A percentile compares a stretch with the other conserved stretches of the same genome.
phyloP scores from a whole-genome alignment of 2,113 vertebrate species.

The Propithecus coquereli region DNA sequence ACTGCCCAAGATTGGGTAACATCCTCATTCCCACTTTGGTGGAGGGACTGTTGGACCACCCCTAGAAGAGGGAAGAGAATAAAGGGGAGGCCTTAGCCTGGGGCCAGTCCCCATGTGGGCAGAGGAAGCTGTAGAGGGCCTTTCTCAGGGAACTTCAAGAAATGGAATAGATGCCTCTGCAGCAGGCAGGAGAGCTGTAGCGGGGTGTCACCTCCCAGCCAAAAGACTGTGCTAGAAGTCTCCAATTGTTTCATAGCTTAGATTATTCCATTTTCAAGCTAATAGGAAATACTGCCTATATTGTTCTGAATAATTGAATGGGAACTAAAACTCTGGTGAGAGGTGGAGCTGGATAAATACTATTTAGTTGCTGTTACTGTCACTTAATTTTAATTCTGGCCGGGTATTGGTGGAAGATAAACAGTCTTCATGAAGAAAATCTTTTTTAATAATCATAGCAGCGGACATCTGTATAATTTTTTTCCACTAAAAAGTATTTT shows the following conservation, averaged over 20 bases:
- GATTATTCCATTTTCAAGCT: background rate
- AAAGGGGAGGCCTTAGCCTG: background rate
- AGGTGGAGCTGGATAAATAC: background rate
- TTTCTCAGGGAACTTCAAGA: background rate
- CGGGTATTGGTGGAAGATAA: background rate
- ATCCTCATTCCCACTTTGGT: background rate
- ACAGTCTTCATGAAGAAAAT: background rate
- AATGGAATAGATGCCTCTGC: background rate
- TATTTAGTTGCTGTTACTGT: background rate
- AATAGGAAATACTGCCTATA: background rate
- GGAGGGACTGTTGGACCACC: background rate
- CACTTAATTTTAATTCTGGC: background rate
- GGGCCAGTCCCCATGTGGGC: background rate
- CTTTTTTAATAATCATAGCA: background rate
- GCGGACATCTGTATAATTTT: background rate
- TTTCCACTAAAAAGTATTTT: background rate
- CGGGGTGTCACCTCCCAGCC: background rate
- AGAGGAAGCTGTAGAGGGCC: accelerated
- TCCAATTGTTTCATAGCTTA: background rate
- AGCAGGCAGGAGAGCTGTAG: background rate
- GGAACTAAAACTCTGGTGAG: background rate
- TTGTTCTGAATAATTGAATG: background rate
- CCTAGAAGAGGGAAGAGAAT: background rate
- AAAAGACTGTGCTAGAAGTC: background rate
- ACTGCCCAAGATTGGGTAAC: background rate